phyloP scores from a whole-genome alignment of 2,113 vertebrate species.

The Oryctolagus cuniculus region DNA sequence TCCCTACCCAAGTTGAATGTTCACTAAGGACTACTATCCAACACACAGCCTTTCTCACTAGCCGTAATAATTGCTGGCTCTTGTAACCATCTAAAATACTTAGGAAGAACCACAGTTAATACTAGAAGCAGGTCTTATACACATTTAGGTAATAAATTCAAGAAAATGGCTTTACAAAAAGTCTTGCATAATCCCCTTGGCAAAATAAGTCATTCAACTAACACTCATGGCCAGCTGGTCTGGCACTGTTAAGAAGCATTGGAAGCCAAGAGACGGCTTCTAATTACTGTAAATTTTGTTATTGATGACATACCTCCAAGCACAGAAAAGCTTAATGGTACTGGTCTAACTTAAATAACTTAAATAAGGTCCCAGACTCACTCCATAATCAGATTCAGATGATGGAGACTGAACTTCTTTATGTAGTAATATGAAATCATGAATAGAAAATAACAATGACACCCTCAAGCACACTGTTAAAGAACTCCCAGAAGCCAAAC shows the following conservation, averaged over 20 bases:
- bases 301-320: neutral
- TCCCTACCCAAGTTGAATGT: neutral
- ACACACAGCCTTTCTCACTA: neutral
- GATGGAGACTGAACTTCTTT: neutral
- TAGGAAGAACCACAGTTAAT: neutral
- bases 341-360: neutral
- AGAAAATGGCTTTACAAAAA: conserved; percentile 6
- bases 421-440: neutral
- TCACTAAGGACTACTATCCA: neutral
- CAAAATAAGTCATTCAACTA: neutral
- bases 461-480: neutral
- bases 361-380: neutral
- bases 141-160: neutral
- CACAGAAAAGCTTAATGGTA: neutral
- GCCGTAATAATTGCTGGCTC: neutral
- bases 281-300: neutral
- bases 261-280: neutral
- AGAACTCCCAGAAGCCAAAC: neutral
- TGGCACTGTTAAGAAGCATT: neutral
- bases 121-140: neutral
- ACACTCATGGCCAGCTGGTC: neutral
- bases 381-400: neutral
- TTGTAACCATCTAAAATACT: neutral
- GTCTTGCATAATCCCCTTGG: neutral
- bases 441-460: neutral